phyloP scores from a whole-genome alignment of 1,140 invertebrate species.

The Doryteuthis pealeii region DNA sequence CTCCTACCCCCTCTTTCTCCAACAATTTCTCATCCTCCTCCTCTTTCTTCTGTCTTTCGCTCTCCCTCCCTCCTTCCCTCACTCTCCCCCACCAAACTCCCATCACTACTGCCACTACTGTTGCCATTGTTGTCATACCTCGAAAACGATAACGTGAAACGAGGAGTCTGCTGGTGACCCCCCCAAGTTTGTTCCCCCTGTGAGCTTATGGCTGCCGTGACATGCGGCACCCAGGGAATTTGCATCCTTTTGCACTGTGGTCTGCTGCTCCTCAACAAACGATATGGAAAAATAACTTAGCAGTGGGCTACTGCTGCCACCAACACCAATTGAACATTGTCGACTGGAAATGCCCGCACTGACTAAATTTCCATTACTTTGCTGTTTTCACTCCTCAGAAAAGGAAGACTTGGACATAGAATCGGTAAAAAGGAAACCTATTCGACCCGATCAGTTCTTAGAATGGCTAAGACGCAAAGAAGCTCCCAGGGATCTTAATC shows the following conservation, averaged over 20 bases:
- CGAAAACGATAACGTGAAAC: too few relatives aligned
- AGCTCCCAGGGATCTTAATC: background rate
- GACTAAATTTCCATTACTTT: background rate
- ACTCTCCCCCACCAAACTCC: constrained; percentile 3
- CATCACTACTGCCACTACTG: background rate
- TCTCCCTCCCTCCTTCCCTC: background rate
- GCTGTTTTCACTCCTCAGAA: constrained; percentile 8
- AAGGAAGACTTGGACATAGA: background rate
- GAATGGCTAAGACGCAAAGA: constrained; percentile 3
- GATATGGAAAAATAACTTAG: too few relatives aligned
- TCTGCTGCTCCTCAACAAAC: too few relatives aligned
- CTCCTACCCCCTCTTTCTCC: constrained; percentile 8
- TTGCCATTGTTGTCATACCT: background rate
- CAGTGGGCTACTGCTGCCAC: background rate
- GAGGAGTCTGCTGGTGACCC: too few relatives aligned
- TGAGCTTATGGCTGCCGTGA: too few relatives aligned
- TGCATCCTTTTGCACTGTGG: too few relatives aligned
- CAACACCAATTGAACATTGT: background rate
- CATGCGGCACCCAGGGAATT: too few relatives aligned
- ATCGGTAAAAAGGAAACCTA: background rate
- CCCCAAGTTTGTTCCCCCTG: too few relatives aligned
- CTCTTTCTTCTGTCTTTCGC: background rate
- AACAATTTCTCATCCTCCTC: constrained; percentile 3
- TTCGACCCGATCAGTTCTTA: background rate
- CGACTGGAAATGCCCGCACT: constrained; percentile 10